These are phyloP conservation scores for Drosophila engyochracea DNA, from an alignment of 2,888 invertebrate species.

Conservation along the genomic window DNA sequence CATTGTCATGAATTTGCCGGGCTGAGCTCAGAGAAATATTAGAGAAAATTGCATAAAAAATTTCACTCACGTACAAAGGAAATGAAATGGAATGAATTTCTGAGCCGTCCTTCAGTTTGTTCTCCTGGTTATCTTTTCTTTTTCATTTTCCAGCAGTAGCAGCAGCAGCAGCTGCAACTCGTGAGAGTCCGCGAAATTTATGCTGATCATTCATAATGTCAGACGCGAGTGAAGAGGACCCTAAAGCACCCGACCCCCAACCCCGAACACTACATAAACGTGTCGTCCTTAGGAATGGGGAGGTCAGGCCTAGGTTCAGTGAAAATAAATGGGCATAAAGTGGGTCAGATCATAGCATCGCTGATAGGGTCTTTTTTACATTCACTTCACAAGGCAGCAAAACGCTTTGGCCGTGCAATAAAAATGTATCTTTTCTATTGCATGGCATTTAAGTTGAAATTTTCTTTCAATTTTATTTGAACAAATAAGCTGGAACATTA, in stretches of 20 bases:
- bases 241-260: neutral
- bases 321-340: constrained; percentile 68
- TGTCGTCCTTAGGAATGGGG: constrained; percentile 29
- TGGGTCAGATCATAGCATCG: constrained; percentile 62
- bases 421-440: constrained; percentile 4
- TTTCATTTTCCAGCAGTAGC: constrained; percentile 10
- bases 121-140: constrained; percentile 65
- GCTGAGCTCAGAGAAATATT: constrained; percentile 60
- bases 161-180: constrained; percentile 61
- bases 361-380: neutral
- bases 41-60: constrained; percentile 62
- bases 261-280: constrained; percentile 10
- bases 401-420: neutral
- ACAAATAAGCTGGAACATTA: neutral
- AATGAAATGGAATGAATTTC: constrained; percentile 82
- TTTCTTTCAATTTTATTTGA: neutral
- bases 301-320: constrained; percentile 39
- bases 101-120: constrained; percentile 69
- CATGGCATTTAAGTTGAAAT: neutral
- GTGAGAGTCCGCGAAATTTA: constrained; percentile 73
- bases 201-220: constrained; percentile 82
- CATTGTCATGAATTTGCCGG: constrained; percentile 28
- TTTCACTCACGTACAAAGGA: constrained; percentile 78
- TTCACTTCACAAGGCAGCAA: constrained; percentile 8
- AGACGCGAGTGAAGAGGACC: constrained; percentile 47